Evolutionary conservation across 1,140 invertebrate species (phyloP).

Genomic region (Pseudomyrmex concolor): DNA sequence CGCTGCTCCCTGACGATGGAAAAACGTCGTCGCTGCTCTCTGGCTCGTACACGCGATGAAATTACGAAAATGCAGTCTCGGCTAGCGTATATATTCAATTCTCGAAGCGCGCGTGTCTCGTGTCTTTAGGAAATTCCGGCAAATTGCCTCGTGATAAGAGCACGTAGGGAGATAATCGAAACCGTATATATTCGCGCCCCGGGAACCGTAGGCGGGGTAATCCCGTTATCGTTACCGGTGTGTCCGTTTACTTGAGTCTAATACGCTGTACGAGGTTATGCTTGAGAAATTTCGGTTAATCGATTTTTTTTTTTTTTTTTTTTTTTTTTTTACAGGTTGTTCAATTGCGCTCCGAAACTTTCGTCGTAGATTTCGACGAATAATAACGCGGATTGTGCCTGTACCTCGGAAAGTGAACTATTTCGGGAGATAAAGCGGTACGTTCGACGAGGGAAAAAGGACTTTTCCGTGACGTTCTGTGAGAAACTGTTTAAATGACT

Average conservation of each 20-base stretch:
- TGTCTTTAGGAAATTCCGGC: constrained; percentile 57
- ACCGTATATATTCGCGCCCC: constrained; percentile 53
- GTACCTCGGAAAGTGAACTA: background rate
- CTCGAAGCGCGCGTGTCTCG: constrained; percentile 32
- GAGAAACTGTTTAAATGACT: constrained; percentile 49
- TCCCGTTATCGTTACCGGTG: constrained; percentile 31
- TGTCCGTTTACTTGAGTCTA: constrained; percentile 40
- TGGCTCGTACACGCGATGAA: constrained; percentile 31
- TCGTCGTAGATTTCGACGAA: background rate
- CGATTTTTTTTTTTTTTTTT: background rate
- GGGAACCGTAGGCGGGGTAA: constrained; percentile 16
- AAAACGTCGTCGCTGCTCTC: constrained; percentile 8
- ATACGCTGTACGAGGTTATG: background rate
- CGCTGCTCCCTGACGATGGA: background rate
- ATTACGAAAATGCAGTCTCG: constrained; percentile 27
- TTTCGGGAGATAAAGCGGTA: background rate
- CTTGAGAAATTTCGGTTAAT: constrained; percentile 26
- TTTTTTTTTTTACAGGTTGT: too few species aligned
- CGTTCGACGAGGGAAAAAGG: background rate
- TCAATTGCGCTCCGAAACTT: background rate
- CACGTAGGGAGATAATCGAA: constrained; percentile 59
- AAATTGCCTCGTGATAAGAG: constrained; percentile 60
- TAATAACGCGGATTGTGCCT: background rate
- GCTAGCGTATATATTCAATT: constrained; percentile 13
- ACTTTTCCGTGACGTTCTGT: constrained; percentile 16